Conservation (phyloP, 2,113 vertebrate genomes). For the Mormyrus iriodes region DNA sequence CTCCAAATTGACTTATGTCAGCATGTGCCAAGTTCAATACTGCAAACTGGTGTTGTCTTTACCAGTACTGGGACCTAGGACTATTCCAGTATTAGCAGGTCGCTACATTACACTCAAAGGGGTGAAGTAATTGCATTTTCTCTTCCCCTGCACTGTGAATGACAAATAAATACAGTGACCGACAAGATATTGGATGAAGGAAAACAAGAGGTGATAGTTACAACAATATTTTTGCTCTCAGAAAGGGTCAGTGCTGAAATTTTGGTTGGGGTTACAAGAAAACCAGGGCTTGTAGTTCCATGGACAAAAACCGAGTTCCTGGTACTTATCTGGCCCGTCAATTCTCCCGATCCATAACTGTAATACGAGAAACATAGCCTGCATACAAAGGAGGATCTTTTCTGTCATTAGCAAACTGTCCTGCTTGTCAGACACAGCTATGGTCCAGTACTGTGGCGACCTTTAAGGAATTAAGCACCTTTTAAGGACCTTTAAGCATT, state of each 20-base stretch:
- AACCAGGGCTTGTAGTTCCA: neutral
- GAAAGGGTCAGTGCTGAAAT: neutral
- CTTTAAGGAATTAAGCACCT: neutral
- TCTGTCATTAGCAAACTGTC: neutral
- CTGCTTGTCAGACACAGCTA: neutral
- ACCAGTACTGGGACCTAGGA: neutral
- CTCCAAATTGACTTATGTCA: conserved; percentile 24
- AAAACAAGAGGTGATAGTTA: neutral
- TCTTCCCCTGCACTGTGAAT: neutral
- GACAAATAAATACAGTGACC: neutral
- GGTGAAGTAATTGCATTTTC: neutral
- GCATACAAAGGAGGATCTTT: neutral
- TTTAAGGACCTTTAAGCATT: neutral
- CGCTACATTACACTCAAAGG: neutral
- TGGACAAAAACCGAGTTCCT: neutral
- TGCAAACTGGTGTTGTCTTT: neutral
- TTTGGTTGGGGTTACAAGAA: neutral
- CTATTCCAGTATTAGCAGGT: neutral
- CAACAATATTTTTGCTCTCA: neutral
- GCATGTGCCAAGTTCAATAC: neutral
- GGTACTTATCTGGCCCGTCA: neutral
- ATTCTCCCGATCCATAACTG: neutral
- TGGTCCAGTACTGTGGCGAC: neutral
- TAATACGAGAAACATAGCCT: neutral
- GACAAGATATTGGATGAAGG: neutral